Base-by-base conservation (phyloP, 2,888 invertebrate species). In the Polymixis flavicincta region DNA sequence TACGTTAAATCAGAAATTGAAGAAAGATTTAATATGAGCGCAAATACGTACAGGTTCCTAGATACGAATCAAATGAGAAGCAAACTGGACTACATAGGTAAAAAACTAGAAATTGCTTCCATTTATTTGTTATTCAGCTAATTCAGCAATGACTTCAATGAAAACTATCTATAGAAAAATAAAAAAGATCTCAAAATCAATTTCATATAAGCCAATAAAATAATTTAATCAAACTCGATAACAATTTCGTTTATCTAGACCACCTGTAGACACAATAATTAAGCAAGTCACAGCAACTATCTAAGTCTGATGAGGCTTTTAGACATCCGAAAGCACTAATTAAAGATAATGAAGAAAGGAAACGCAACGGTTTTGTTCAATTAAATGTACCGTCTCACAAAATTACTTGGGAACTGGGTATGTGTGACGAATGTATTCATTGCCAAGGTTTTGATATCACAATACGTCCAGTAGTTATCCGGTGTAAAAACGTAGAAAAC, bases 401-500 rank as follows among this genome's bases (percentile, higher is more conserved):
- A 89, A 89, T 89, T 82, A 82, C 85, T 69, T 88, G 89, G 67
- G 89, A 91, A 89, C 84, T 88, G 73, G 90, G 88, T 88, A 89
- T 88, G 78, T 82, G 83, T 86, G 85, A 79, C 85, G 81, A 81
- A 79, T 54, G 78, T 76, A 67, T 85, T 91, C 92, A 93, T 85
- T 91, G 93, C 91, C 93, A 93, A 93, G 92, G 93, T 90, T 88
- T 79, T 70, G 73, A 86, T 86, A 82, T 72, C 75, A 85, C 85
- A 89, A 87, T 85, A 81, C 73, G 88, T 78, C 78, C 74, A 84
- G 80, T 76, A 76, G 82, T 90, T 90, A 91, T 90, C 90, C 87
- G 85, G 86, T 89, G 89, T 91, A 88, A 90, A 90, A 90, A 89
- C 88, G 90, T 90, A 91, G 92, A 92, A 90, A 90, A 90, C 92